Percentiles rank a stretch among this genome's conserved stretches.
Evolutionary conservation across 1,140 invertebrate genomes (phyloP).

Genomic region (Lasaia peninsularis): DNA sequence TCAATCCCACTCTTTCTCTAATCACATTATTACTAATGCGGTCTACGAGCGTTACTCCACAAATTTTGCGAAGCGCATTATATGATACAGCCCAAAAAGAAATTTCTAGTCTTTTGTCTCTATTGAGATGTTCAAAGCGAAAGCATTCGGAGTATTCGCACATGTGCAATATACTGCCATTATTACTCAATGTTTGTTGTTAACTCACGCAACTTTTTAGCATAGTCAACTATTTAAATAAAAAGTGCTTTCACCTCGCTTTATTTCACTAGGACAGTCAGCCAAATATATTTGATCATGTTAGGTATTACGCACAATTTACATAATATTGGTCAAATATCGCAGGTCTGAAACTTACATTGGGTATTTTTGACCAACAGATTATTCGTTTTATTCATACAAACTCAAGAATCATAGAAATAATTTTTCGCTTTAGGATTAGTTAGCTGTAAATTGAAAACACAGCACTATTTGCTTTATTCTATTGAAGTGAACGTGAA

Average conservation of each 20-base stretch:
- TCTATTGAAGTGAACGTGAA: too few species aligned
- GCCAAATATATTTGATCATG: neutral
- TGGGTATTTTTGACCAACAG: too few species aligned
- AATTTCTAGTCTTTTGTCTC: conserved; percentile 6
- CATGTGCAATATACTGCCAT: conserved; percentile 42
- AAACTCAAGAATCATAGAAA: too few species aligned
- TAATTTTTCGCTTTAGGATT: too few species aligned
- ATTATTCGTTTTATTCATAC: too few species aligned
- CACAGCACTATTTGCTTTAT: too few species aligned
- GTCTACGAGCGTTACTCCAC: too few species aligned
- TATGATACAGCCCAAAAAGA: neutral
- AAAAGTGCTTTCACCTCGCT: conserved; percentile 59
- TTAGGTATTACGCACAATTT: neutral
- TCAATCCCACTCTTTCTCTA: too few species aligned
- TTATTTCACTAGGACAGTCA: conserved; percentile 32
- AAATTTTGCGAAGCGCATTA: too few species aligned
- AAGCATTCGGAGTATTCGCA: conserved; percentile 36
- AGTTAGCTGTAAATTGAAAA: too few species aligned
- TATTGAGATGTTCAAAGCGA: conserved; percentile 17
- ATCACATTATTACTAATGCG: too few species aligned
- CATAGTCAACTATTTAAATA: conserved; percentile 54
- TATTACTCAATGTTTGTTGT: conserved; percentile 60
- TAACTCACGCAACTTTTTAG: conserved; percentile 54
- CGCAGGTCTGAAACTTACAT: too few species aligned
- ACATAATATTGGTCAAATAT: neutral